A percentile compares a stretch with the other conserved stretches of the same genome.
Evolutionary conservation across 2,888 invertebrate genomes (phyloP).

Genomic region (Andricus curvator): DNA sequence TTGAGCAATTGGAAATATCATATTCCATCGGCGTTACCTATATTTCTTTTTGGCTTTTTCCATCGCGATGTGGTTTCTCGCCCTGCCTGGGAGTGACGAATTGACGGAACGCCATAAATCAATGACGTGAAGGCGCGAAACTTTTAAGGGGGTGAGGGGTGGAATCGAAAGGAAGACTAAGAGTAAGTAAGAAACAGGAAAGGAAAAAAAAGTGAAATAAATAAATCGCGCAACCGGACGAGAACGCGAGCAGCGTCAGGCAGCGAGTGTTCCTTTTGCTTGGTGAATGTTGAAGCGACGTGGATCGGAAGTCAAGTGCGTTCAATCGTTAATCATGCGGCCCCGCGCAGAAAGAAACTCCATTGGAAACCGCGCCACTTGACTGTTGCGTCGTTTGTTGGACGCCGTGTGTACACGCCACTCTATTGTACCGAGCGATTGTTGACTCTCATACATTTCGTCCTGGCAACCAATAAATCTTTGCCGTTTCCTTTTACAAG

Average conservation of each 20-base stretch:
- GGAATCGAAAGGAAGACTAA: conserved; percentile 49
- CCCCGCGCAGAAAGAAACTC: conserved; percentile 68
- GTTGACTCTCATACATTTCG: conserved; percentile 70
- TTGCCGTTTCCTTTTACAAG: conserved; percentile 73
- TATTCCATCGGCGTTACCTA: neutral
- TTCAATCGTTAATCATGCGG: conserved; percentile 76
- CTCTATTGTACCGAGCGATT: conserved; percentile 64
- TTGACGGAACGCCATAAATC: conserved; percentile 70
- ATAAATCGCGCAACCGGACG: conserved; percentile 58
- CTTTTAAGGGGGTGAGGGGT: conserved; percentile 52
- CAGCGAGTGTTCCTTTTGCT: conserved; percentile 48
- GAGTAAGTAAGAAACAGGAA: conserved; percentile 51
- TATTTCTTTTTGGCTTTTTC: neutral
- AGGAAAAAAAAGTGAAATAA: conserved; percentile 59
- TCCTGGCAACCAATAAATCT: conserved; percentile 73
- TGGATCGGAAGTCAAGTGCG: conserved; percentile 77
- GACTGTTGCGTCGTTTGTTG: conserved; percentile 63
- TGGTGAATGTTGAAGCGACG: conserved; percentile 66
- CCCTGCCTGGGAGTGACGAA: conserved; percentile 55
- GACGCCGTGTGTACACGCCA: conserved; percentile 56
- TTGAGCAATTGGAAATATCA: neutral
- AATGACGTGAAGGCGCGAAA: conserved; percentile 67
- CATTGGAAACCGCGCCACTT: conserved; percentile 66
- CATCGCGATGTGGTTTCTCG: neutral
- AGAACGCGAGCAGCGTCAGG: conserved; percentile 51